These are phyloP conservation scores for Dermatemys mawii DNA, from an alignment of 2,113 vertebrate species.

Conservation along the genomic window DNA sequence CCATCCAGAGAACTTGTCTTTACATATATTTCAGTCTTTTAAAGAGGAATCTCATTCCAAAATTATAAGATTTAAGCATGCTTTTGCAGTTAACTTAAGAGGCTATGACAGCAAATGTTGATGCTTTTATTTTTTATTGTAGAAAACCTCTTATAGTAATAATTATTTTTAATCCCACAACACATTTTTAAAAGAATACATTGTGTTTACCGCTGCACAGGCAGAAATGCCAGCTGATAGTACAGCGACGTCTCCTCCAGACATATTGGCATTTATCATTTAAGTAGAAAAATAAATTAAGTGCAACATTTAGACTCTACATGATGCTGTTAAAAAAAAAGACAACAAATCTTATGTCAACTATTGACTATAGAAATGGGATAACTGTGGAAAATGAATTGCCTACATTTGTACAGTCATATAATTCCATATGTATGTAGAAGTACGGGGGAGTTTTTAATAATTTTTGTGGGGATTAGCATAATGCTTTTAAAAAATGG, in stretches of 20 bases:
- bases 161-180: background rate
- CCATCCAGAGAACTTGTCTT: background rate
- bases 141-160: background rate
- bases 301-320: slow-evolving; percentile 59
- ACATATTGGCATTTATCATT: slow-evolving; percentile 64
- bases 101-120: slow-evolving; percentile 19
- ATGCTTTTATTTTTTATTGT: slow-evolving; percentile 29
- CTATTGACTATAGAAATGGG: background rate
- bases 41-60: background rate
- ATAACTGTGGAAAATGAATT: background rate
- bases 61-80: background rate
- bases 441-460: background rate
- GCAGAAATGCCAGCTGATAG: slow-evolving; percentile 38
- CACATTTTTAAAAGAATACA: slow-evolving; percentile 27
- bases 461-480: background rate
- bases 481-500: background rate
- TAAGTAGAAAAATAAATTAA: slow-evolving; percentile 76
- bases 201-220: slow-evolving; percentile 38
- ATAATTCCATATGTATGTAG: background rate
- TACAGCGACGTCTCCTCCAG: slow-evolving; percentile 49
- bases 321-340: slow-evolving; percentile 29
- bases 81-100: slow-evolving; percentile 9
- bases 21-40: background rate
- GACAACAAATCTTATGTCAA: slow-evolving; percentile 42
- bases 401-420: background rate